Conservation (phyloP, 2,888 invertebrate genomes). For the Branchipolynoe longqiensis region DNA sequence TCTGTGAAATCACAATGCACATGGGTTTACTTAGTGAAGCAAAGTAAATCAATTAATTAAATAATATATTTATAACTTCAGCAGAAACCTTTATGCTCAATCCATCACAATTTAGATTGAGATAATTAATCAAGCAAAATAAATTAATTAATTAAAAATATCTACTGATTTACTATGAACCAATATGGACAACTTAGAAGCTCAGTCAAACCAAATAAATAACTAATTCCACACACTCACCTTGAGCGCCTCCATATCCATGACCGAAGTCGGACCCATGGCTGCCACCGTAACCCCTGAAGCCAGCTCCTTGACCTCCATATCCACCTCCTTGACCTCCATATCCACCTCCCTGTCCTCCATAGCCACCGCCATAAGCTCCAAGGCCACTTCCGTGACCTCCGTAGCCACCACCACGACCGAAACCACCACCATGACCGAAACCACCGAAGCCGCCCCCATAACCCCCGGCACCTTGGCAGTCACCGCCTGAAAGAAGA, state of each 20-base stretch:
- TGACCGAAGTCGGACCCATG: background rate
- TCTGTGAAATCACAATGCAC: no score
- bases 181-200: background rate
- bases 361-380: conserved; percentile 6
- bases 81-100: no score
- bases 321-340: background rate
- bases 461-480: background rate
- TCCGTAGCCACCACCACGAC: background rate
- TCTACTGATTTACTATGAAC: background rate
- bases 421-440: conserved; percentile 42
- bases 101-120: no score
- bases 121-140: no score
- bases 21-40: no score
- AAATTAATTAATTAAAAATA: background rate
- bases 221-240: no score
- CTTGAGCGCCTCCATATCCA: background rate
- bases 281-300: background rate
- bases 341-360: conserved; percentile 23
- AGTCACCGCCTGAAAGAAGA: background rate
- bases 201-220: background rate
- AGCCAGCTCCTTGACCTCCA: background rate
- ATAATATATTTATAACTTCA: no score
- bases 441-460: conserved; percentile 37
- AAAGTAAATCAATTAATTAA: no score
- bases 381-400: background rate